Evolutionary conservation across 2,888 invertebrate genomes (phyloP).

Genomic region (Criorhina ranunculi): DNA sequence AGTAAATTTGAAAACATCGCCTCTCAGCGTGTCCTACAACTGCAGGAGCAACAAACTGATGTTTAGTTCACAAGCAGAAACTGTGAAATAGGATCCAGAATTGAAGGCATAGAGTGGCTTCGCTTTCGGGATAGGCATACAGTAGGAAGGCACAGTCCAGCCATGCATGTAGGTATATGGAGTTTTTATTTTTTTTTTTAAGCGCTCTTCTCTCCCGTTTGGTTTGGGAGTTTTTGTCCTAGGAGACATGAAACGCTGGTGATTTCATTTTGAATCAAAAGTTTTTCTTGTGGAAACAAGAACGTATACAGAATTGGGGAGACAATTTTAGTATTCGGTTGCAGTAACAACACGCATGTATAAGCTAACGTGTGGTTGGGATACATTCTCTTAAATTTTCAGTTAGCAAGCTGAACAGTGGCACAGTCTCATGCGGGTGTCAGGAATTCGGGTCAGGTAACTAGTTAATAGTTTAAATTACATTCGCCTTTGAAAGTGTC

Average conservation of each 20-base stretch:
- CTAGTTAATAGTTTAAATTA: slow-evolving; percentile 74
- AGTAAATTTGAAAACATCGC: slow-evolving; percentile 74
- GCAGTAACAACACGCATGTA: slow-evolving; percentile 66
- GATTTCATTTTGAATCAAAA: slow-evolving; percentile 68
- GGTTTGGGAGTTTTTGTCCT: slow-evolving; percentile 30
- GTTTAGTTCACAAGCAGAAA: slow-evolving; percentile 73
- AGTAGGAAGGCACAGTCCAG: slow-evolving; percentile 58
- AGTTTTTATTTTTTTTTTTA: slow-evolving; percentile 23
- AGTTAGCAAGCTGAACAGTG: slow-evolving; percentile 21
- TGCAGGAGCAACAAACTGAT: slow-evolving; percentile 64
- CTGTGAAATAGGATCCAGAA: slow-evolving; percentile 73
- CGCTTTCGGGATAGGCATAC: slow-evolving; percentile 26
- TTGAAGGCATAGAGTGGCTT: slow-evolving; percentile 46
- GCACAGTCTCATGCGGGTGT: neutral
- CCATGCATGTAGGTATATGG: slow-evolving; percentile 66
- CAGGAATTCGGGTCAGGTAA: slow-evolving; percentile 70
- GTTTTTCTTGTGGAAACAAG: slow-evolving; percentile 59
- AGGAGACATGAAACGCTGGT: slow-evolving; percentile 56
- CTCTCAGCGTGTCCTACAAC: slow-evolving; percentile 61
- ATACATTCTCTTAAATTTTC: slow-evolving; percentile 17
- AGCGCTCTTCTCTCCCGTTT: neutral
- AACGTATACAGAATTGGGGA: slow-evolving; percentile 33
- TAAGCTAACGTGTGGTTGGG: slow-evolving; percentile 23
- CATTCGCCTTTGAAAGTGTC: slow-evolving; percentile 46
- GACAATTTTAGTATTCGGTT: slow-evolving; percentile 75